Percentiles rank a stretch among this genome's conserved stretches.
Evolutionary conservation across 1,140 invertebrate genomes (phyloP).

Genomic region (Brachionus rotundiformis): DNA sequence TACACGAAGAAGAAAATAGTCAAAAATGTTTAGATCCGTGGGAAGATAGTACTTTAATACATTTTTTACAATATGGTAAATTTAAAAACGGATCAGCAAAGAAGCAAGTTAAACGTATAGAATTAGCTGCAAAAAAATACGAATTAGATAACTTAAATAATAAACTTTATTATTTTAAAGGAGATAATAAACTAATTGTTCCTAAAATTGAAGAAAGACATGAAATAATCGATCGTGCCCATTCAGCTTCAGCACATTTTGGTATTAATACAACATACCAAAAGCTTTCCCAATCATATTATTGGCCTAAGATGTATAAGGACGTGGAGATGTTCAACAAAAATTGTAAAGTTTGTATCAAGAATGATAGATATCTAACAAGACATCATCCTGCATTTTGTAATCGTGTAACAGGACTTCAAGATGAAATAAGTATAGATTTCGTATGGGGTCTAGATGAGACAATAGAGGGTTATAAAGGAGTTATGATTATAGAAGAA

Average conservation of each 20-base stretch:
- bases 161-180: background rate
- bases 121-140: background rate
- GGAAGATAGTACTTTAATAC: background rate
- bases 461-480: background rate
- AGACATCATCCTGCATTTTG: background rate
- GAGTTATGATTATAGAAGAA: slow-evolving; percentile 13
- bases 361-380: background rate
- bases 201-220: background rate
- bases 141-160: background rate
- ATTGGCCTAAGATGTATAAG: slow-evolving; percentile 25
- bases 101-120: background rate
- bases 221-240: background rate
- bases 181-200: background rate
- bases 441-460: background rate
- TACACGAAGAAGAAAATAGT: background rate
- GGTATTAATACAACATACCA: background rate
- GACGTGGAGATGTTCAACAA: slow-evolving; percentile 11
- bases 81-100: background rate
- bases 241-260: slow-evolving; percentile 22
- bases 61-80: background rate
- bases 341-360: slow-evolving; percentile 4
- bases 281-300: background rate
- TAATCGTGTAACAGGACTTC: background rate
- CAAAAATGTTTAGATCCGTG: background rate
- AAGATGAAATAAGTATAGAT: slow-evolving; percentile 30